A percentile compares a stretch with the other conserved stretches of the same genome.
phyloP scores from a whole-genome alignment of 2,888 invertebrate species.

The Pristionchus fissidentatus region DNA sequence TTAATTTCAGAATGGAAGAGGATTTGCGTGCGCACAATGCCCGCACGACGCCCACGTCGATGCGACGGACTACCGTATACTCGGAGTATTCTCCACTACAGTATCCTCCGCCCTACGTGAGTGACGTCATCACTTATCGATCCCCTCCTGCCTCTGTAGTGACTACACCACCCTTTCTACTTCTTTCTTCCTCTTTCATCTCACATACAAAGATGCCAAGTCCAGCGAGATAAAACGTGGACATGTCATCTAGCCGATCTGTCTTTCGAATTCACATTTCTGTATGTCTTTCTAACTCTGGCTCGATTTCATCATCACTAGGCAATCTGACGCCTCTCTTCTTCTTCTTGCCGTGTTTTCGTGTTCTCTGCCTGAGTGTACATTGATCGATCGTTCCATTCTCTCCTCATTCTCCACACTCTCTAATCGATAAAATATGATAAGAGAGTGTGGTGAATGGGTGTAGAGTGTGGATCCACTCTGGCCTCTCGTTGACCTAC shows the following conservation, averaged over 20 bases:
- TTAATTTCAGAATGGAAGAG: not conserved
- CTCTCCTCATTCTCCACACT: constrained; percentile 9
- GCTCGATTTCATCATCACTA: constrained; percentile 27
- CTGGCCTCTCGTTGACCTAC: not conserved
- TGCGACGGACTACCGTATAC: constrained; percentile 22
- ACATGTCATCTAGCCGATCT: not conserved
- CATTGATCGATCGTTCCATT: not conserved
- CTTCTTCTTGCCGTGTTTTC: not conserved
- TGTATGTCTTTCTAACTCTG: constrained; percentile 19
- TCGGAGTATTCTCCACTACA: constrained; percentile 7
- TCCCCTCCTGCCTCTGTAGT: not conserved
- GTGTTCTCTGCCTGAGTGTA: constrained; percentile 20
- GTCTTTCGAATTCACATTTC: constrained; percentile 14
- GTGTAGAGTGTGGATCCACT: not conserved
- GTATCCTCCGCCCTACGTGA: not conserved
- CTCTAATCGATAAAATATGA: not conserved
- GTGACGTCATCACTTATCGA: not conserved
- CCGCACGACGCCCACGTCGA: constrained; percentile 30
- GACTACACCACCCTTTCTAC: not conserved
- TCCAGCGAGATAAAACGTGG: not conserved
- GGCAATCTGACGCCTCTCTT: not conserved
- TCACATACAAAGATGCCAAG: not conserved
- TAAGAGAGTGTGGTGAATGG: not conserved
- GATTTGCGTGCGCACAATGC: not conserved
- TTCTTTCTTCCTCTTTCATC: not conserved